Evolutionary conservation across 2,113 vertebrate species (phyloP).

Genomic region (Etia nguti): DNA sequence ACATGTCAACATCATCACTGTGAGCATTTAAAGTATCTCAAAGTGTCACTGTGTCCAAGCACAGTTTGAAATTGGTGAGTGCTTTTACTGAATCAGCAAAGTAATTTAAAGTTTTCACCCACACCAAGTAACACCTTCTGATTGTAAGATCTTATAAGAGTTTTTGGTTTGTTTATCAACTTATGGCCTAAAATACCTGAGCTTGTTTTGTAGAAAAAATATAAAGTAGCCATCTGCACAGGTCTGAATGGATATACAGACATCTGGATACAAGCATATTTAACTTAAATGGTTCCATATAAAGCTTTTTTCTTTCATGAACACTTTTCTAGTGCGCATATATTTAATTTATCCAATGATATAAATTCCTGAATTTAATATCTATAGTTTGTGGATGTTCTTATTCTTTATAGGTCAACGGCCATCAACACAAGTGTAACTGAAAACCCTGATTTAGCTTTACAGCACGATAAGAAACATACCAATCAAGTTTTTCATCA

Average conservation of each 20-base stretch:
- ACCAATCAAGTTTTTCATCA: not conserved
- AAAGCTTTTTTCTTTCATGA: not conserved
- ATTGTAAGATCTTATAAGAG: not conserved
- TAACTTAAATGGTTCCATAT: not conserved
- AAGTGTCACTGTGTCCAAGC: not conserved
- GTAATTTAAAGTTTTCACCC: not conserved
- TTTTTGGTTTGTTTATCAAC: not conserved
- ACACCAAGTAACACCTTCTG: not conserved
- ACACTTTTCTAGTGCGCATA: accelerated
- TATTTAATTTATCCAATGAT: not conserved
- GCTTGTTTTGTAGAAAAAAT: not conserved
- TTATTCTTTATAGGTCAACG: not conserved
- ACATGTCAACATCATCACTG: not conserved
- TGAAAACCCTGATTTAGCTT: not conserved
- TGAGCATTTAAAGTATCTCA: not conserved
- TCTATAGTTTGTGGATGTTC: not conserved
- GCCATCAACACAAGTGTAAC: not conserved
- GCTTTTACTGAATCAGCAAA: not conserved
- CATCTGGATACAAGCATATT: not conserved
- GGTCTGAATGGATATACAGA: not conserved
- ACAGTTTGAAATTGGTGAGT: not conserved
- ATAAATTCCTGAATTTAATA: not conserved
- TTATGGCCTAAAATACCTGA: not conserved
- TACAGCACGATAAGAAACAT: not conserved
- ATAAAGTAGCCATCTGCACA: not conserved